A percentile compares a stretch with the other conserved stretches of the same genome.
These are phyloP conservation scores for Podarcis siculus DNA, from an alignment of 2,797 vertebrate species.

Conservation along the genomic window DNA sequence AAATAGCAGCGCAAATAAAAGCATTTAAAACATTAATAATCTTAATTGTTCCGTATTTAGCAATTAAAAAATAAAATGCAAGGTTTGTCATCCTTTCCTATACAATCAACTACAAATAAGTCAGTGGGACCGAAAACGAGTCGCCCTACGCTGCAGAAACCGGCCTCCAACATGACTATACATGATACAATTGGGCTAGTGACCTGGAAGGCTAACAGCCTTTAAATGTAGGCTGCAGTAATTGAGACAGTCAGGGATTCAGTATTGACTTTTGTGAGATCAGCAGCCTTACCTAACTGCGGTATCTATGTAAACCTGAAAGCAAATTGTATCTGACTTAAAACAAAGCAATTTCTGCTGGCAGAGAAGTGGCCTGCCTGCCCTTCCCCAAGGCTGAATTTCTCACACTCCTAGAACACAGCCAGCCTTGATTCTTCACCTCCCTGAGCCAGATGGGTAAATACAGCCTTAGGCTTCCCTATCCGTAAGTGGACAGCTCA, in stretches of 20 bases:
- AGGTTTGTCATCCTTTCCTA: background rate
- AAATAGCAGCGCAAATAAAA: background rate
- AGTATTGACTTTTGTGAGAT: background rate
- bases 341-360: background rate
- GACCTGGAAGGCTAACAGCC: rapidly evolving
- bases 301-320: rapidly evolving
- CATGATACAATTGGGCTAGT: rapidly evolving
- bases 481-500: slow-evolving; percentile 32
- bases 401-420: background rate
- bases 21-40: background rate
- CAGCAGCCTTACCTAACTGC: background rate
- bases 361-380: background rate
- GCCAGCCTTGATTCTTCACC: slow-evolving; percentile 24
- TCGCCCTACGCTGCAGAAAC: background rate
- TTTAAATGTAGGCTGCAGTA: background rate
- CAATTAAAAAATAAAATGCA: background rate
- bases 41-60: background rate
- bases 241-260: background rate
- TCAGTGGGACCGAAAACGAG: background rate
- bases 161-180: background rate
- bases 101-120: background rate
- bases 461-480: slow-evolving; percentile 26
- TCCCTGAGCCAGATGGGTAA: slow-evolving; percentile 34
- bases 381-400: slow-evolving; percentile 25
- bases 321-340: background rate